These are phyloP conservation scores for Periplaneta americana DNA, from an alignment of 1,140 invertebrate genomes.

Conservation along the genomic window DNA sequence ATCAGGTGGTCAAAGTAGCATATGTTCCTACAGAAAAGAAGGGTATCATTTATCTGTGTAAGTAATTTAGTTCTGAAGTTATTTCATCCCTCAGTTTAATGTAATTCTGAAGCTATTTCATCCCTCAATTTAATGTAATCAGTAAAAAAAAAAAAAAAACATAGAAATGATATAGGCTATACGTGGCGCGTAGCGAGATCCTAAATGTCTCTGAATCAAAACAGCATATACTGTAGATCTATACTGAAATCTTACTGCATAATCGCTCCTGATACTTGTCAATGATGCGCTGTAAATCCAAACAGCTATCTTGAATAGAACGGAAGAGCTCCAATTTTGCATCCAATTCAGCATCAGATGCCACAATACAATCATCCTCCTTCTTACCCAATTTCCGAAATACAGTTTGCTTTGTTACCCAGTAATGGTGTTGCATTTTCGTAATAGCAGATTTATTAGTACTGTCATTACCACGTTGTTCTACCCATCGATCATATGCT, in stretches of 20 bases:
- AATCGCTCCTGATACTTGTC: conserved; percentile 92
- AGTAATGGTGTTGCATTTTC: conserved; percentile 94
- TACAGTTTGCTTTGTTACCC: conserved; percentile 96
- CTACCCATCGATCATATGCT: conserved; percentile 13
- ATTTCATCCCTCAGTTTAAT: no score
- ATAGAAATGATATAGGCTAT: no score
- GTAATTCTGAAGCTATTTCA: no score
- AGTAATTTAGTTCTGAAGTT: no score
- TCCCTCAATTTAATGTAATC: no score
- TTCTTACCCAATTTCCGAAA: conserved; percentile 93
- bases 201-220: no score
- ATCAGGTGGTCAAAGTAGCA: no score
- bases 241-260: conserved; percentile 62
- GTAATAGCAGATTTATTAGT: conserved; percentile 47
- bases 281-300: conserved; percentile 81
- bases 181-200: no score
- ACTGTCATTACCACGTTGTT: conserved; percentile 8
- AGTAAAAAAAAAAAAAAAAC: no score
- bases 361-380: conserved; percentile 94
- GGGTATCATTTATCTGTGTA: no score
- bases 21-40: no score
- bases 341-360: conserved; percentile 95
- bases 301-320: conserved; percentile 89
- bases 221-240: no score
- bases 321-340: conserved; percentile 95